These are phyloP conservation scores for Doryteuthis pealeii DNA, from an alignment of 1,140 invertebrate species.

Conservation along the genomic window DNA sequence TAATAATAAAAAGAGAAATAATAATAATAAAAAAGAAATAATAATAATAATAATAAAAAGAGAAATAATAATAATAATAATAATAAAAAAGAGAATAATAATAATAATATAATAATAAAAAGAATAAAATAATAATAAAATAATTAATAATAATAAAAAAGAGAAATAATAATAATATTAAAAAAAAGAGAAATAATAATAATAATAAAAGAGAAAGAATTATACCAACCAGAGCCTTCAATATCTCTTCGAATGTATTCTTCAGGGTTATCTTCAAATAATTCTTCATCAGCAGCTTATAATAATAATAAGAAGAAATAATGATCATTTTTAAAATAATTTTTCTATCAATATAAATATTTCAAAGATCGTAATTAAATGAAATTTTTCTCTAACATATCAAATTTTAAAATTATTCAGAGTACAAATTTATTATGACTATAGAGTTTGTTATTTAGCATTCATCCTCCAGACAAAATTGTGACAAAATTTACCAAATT, in stretches of 20 bases:
- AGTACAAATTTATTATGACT: too few species aligned
- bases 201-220: background rate
- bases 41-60: too few species aligned
- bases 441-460: too few species aligned
- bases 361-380: background rate
- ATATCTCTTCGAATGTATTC: conserved; percentile 97
- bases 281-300: conserved; percentile 86
- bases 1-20: too few species aligned
- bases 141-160: too few species aligned
- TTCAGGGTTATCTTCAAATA: conserved; percentile 97
- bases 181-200: background rate
- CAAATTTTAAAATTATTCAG: too few species aligned
- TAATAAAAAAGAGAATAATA: too few species aligned
- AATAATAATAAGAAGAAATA: conserved; percentile 27
- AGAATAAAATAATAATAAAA: too few species aligned
- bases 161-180: too few species aligned
- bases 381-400: background rate
- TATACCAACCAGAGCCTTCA: conserved; percentile 77
- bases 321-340: background rate
- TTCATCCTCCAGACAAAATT: too few species aligned
- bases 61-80: too few species aligned
- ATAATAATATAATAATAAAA: background rate
- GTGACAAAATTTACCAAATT: too few species aligned
- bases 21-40: background rate
- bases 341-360: background rate